Evolutionary conservation across 37 sponge, comb jelly and placozoan genomes (phyloP).

Genomic region (Mnemiopsis leidyi): DNA sequence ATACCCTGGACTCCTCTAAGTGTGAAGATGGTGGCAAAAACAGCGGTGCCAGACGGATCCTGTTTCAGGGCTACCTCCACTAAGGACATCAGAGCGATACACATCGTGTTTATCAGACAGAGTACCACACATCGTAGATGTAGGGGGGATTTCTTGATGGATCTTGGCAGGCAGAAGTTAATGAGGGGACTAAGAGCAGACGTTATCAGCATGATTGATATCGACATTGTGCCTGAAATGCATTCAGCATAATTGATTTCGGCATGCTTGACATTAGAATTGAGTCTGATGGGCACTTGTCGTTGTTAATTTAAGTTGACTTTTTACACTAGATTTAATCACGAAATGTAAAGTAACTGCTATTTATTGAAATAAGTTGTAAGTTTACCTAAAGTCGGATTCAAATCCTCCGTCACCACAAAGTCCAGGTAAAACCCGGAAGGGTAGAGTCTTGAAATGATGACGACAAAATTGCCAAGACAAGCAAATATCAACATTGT

Average conservation of each 20-base stretch:
- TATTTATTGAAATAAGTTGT: too few relatives aligned
- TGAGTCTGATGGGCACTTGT: too few relatives aligned
- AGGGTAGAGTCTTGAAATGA: background rate
- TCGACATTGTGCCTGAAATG: background rate
- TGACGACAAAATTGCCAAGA: background rate
- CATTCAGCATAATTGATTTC: too few relatives aligned
- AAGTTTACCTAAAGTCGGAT: background rate
- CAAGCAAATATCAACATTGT: background rate
- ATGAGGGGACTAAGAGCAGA: background rate
- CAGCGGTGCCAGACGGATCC: background rate
- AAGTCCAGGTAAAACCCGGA: background rate
- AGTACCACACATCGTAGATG: background rate
- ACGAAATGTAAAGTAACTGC: too few relatives aligned
- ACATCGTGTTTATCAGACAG: background rate
- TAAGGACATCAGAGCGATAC: background rate
- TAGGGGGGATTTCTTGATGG: background rate
- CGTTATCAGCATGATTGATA: background rate
- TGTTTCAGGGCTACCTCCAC: background rate
- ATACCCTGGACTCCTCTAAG: background rate
- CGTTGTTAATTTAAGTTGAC: too few relatives aligned
- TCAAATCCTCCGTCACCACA: background rate
- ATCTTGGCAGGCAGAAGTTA: background rate
- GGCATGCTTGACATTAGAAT: too few relatives aligned
- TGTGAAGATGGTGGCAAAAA: background rate
- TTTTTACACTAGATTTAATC: too few relatives aligned